A percentile compares a stretch with the other conserved stretches of the same genome.
Evolutionary conservation across 2,888 invertebrate species (phyloP).

Genomic region (Halictus ligatus): DNA sequence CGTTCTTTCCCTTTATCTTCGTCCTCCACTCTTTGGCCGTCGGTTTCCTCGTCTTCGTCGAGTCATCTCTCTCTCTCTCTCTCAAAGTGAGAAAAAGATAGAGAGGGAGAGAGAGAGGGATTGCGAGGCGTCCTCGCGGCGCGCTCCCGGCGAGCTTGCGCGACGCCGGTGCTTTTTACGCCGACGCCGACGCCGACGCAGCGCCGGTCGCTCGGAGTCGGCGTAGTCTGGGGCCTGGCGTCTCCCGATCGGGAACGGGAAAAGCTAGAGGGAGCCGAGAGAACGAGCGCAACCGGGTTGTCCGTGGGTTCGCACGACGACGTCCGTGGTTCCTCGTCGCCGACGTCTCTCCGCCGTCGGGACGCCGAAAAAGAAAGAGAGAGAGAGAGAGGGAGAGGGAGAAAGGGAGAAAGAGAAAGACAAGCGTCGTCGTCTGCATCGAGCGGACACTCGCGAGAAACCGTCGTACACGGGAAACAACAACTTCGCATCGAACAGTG

Average conservation of each 20-base stretch:
- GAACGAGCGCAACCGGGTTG: conserved; percentile 39
- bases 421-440: not conserved
- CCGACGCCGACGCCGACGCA: conserved; percentile 75
- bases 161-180: conserved; percentile 76
- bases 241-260: conserved; percentile 77
- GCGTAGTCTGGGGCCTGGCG: conserved; percentile 80
- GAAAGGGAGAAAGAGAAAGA: not conserved
- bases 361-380: not conserved
- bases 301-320: conserved; percentile 20
- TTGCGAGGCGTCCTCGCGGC: conserved; percentile 45
- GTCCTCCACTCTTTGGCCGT: not conserved
- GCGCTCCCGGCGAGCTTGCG: conserved; percentile 74
- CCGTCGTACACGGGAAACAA: not conserved
- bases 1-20: not conserved
- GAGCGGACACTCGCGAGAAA: not conserved
- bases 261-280: conserved; percentile 59
- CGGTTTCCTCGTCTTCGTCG: conserved; percentile 1
- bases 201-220: conserved; percentile 76
- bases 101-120: not conserved
- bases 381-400: not conserved
- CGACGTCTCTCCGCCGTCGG: conserved; percentile 16
- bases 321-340: conserved; percentile 15
- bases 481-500: not conserved
- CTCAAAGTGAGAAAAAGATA: not conserved
- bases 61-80: not conserved